Evolutionary conservation across 2,888 invertebrate genomes (phyloP).

Genomic region (Caenorhabditis zanzibari): DNA sequence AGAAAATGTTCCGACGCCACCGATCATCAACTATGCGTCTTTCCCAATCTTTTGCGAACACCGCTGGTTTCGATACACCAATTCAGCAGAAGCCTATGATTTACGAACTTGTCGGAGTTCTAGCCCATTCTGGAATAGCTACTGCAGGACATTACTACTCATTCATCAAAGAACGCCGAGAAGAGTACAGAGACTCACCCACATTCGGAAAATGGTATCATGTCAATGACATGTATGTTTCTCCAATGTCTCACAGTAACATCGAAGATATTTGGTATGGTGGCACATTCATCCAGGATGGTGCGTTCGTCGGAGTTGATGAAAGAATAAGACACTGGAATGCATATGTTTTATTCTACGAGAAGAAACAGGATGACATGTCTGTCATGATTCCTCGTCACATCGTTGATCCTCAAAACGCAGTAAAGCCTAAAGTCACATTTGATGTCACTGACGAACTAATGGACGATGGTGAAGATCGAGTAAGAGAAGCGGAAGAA

Average conservation of each 20-base stretch:
- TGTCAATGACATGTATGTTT: constrained; percentile 51
- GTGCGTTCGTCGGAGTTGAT: constrained; percentile 83
- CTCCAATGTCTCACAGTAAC: constrained; percentile 36
- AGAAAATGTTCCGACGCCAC: constrained; percentile 64
- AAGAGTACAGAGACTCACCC: constrained; percentile 57
- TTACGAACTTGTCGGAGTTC: constrained; percentile 86
- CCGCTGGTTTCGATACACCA: constrained; percentile 31
- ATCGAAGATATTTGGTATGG: constrained; percentile 64
- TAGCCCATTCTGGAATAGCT: constrained; percentile 86
- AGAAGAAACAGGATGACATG: constrained; percentile 45
- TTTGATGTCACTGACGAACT: constrained; percentile 54
- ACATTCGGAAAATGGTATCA: constrained; percentile 63
- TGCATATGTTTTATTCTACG: constrained; percentile 86
- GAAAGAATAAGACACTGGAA: constrained; percentile 86
- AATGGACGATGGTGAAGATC: constrained; percentile 46
- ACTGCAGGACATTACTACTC: constrained; percentile 86
- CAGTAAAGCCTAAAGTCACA: constrained; percentile 49
- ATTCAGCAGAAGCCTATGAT: constrained; percentile 49
- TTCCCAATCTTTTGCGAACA: constrained; percentile 50
- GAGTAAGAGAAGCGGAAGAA: constrained; percentile 18
- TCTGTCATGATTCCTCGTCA: constrained; percentile 18
- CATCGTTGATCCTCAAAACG: constrained; percentile 16
- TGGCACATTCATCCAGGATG: constrained; percentile 57
- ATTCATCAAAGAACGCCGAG: constrained; percentile 84
- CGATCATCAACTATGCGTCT: constrained; percentile 64